These are phyloP conservation scores for Lytechinus variegatus DNA, from an alignment of 35 echinoderm and acorn worm genomes.

Conservation along the genomic window DNA sequence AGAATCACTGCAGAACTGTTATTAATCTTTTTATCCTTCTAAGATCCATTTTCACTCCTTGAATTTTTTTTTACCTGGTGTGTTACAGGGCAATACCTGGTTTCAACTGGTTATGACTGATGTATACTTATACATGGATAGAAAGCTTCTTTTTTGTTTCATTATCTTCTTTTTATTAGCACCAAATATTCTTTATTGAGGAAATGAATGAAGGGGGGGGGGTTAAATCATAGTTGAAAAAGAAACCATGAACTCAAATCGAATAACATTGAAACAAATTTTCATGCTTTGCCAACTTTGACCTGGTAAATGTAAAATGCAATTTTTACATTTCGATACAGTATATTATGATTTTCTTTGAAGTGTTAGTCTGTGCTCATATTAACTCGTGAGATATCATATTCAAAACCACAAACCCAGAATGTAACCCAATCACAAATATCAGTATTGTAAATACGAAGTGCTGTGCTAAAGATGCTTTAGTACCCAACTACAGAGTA, in stretches of 20 bases:
- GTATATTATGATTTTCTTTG: not conserved
- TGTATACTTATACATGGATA: too few relatives aligned
- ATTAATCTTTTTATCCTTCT: not conserved
- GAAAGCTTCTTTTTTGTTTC: too few relatives aligned
- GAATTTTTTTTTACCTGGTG: not conserved
- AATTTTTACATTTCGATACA: not conserved
- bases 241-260: too few relatives aligned
- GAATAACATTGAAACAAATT: too few relatives aligned
- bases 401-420: not conserved
- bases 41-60: not conserved
- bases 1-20: not conserved
- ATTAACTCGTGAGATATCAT: not conserved
- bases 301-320: not conserved
- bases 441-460: not conserved
- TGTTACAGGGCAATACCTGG: not conserved
- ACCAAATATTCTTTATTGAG: too few relatives aligned
- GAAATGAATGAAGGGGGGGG: too few relatives aligned
- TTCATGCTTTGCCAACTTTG: too few relatives aligned
- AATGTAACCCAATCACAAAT: not conserved
- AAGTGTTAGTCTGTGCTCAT: not conserved
- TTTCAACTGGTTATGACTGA: not conserved
- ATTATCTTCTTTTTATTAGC: too few relatives aligned
- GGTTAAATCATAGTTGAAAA: too few relatives aligned
- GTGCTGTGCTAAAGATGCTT: not conserved
- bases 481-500: not conserved